Evolutionary conservation across 2,888 invertebrate genomes (phyloP), one percentile per base, ranked within the genome.

Genomic region (Heteropelma amictum): DNA sequence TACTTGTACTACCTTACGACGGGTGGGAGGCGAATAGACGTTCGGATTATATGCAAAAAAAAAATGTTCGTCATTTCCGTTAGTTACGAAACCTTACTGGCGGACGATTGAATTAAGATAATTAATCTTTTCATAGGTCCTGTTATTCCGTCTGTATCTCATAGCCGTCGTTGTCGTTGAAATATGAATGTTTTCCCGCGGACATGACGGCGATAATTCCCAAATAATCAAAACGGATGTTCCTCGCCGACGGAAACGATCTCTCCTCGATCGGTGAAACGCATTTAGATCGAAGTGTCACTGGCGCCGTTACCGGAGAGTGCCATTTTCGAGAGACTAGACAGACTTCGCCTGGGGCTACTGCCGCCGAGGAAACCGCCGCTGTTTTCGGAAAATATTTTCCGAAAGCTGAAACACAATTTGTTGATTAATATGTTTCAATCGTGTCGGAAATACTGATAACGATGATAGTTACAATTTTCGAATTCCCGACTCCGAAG

Each of bases 351-450:
- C 85, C 95, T 93, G 87, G 95, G 94, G 92, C 95, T 95, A 87
- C 93, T 93, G 85, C 93, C 92, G 89, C 93, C 92, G 90, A 92
- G 84, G 70, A 88, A 89, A 90, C 86, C 86, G 71, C 92, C 91
- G 90, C 93, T 92, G 90, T 93, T 92, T 90, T 96, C 96, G 89
- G 94, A 94, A 92, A 96, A 96, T 90, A 96, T 92, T 91, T 96
- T 95, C 89, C 96, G 95, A 93, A 96, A 96, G 93, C 96, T 96
- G 91, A 45, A 90, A 90, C 6, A 45, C 14, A 0, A 38, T 65
- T 0, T 17, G 14, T 30, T 8, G 14, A 12, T 54, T 35, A 60
- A 35, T 17, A 53, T 30, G n/a, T 54, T n/a, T 45, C 67, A 45
- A 72, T 38, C 26, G 23, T 47, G 21, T 12, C 1, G 7, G 10